Conservation (phyloP, 2,113 vertebrate genomes). For the Sylvilagus bachmani region DNA sequence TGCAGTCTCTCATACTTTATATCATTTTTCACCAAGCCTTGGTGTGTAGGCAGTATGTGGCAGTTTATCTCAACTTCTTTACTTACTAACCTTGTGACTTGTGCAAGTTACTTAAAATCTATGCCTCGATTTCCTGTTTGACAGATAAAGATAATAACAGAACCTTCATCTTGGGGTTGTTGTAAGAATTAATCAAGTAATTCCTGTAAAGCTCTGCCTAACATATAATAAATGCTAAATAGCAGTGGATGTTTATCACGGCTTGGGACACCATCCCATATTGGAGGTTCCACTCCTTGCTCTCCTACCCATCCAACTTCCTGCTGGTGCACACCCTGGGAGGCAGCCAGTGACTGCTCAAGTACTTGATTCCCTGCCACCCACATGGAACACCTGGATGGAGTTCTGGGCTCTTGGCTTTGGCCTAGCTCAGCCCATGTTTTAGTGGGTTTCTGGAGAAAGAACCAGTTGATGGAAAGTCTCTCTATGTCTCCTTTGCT, state of each 20-base stretch:
- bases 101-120: background rate
- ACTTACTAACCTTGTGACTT: background rate
- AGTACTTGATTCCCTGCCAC: too few relatives aligned
- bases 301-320: too few relatives aligned
- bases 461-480: too few relatives aligned
- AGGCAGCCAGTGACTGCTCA: too few relatives aligned
- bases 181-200: slow-evolving; percentile 22
- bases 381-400: too few relatives aligned
- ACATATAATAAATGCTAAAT: background rate
- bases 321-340: too few relatives aligned
- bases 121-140: background rate
- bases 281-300: too few relatives aligned
- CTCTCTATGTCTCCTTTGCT: too few relatives aligned
- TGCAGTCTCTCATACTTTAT: background rate
- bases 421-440: too few relatives aligned
- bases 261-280: too few relatives aligned
- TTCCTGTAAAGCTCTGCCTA: background rate
- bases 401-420: too few relatives aligned
- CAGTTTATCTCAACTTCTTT: background rate
- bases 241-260: background rate
- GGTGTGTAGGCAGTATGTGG: background rate
- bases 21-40: background rate
- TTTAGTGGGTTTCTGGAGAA: too few relatives aligned
- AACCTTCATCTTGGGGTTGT: background rate
- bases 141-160: background rate